These are phyloP conservation scores for Catostylus mosaicus DNA, from an alignment of 30 jellyfish, hydroid and myxozoan species.

Conservation along the genomic window DNA sequence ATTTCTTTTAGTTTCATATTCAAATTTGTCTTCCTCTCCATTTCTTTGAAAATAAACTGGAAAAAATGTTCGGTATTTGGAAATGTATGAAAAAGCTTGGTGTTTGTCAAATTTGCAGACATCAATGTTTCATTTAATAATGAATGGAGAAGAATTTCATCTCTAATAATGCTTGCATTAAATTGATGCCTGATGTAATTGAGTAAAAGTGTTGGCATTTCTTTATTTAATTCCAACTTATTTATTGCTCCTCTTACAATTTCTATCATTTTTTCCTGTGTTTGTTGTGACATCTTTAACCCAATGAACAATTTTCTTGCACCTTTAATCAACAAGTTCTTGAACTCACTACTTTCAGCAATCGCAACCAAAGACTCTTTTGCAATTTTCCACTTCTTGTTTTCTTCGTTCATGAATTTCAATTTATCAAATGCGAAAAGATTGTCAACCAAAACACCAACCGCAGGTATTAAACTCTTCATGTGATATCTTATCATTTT, in stretches of 20 bases:
- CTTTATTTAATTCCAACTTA: neutral
- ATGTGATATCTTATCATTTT: neutral
- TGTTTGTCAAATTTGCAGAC: neutral
- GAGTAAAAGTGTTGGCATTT: neutral
- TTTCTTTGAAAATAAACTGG: constrained; percentile 10
- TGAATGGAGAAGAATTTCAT: neutral
- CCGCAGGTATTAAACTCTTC: constrained; percentile 21
- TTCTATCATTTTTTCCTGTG: neutral
- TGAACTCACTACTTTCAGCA: neutral
- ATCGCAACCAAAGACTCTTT: neutral
- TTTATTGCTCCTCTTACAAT: neutral
- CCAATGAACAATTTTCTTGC: neutral
- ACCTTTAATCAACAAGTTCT: neutral
- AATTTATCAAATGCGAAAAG: neutral
- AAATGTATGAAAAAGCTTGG: neutral
- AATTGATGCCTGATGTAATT: neutral
- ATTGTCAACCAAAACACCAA: neutral
- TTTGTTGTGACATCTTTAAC: neutral
- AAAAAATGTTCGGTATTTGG: neutral
- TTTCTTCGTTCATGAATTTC: neutral
- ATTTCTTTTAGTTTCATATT: neutral
- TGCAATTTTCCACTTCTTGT: neutral
- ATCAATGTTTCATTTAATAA: neutral
- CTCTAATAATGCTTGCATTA: neutral
- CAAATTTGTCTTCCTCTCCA: neutral